These are phyloP conservation scores for Pseudomyrmex sp. DNA, from an alignment of 1,140 invertebrate species.

Conservation along the genomic window DNA sequence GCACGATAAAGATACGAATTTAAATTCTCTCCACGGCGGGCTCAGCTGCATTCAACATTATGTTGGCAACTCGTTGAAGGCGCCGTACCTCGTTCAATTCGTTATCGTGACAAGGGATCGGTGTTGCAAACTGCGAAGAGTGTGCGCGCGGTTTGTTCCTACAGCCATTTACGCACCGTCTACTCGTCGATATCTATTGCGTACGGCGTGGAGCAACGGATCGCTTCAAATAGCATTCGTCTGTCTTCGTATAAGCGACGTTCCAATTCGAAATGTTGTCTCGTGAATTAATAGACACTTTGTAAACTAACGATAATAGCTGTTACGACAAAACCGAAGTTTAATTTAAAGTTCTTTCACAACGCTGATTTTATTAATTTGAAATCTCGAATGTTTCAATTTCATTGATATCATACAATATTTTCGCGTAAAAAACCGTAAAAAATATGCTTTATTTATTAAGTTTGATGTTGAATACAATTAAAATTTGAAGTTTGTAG, in stretches of 20 bases:
- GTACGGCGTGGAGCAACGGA: too few relatives aligned
- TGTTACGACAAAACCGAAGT: not conserved
- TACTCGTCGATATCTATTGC: constrained; percentile 5
- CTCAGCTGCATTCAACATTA: constrained; percentile 45
- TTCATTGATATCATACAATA: not conserved
- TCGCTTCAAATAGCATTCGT: constrained; percentile 43
- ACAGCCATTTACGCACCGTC: constrained; percentile 25
- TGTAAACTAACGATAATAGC: not conserved
- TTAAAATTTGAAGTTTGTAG: not conserved
- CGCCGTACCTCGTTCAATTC: constrained; percentile 37
- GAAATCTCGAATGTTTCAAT: not conserved
- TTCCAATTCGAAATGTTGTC: constrained; percentile 35
- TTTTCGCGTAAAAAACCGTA: not conserved
- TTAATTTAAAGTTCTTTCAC: not conserved
- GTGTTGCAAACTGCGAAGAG: constrained; percentile 24
- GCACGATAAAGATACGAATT: constrained; percentile 1
- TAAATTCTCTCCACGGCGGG: constrained; percentile 15
- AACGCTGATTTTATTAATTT: not conserved
- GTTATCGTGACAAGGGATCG: constrained; percentile 43
- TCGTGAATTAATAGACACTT: constrained; percentile 17
- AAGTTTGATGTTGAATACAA: not conserved
- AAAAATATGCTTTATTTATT: not conserved
- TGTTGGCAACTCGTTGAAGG: constrained; percentile 8
- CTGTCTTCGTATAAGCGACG: not conserved
- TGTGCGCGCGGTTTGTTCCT: constrained; percentile 32